These are phyloP conservation scores for Vulpes lagopus DNA, from an alignment of 2,113 vertebrate genomes.

Conservation along the genomic window DNA sequence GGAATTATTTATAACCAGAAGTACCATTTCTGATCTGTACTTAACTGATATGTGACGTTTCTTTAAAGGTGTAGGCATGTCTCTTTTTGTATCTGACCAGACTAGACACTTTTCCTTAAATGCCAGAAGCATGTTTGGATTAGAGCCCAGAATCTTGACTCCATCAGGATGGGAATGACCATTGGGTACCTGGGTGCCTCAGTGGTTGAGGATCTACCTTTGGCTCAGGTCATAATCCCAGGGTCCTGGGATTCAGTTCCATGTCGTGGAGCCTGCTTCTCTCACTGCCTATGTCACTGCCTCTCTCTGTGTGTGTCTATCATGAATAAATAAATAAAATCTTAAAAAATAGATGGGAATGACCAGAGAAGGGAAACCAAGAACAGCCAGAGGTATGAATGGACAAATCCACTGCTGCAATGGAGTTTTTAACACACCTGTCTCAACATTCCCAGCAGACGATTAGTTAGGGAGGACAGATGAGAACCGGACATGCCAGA, in stretches of 20 bases:
- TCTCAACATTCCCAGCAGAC: neutral
- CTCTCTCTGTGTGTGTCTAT: too few relatives aligned
- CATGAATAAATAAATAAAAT: too few relatives aligned
- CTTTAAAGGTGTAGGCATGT: neutral
- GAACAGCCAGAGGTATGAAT: neutral
- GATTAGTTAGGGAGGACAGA: neutral
- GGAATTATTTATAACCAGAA: constrained; percentile 27
- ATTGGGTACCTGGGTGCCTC: neutral
- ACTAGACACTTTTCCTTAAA: neutral
- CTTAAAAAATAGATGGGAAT: neutral
- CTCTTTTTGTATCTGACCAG: neutral
- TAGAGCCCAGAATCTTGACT: neutral
- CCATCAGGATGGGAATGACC: neutral
- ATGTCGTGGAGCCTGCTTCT: too few relatives aligned
- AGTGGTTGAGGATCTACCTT: too few relatives aligned
- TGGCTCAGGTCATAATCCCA: too few relatives aligned
- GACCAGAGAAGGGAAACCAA: neutral
- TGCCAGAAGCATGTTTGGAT: neutral
- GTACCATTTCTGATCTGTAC: constrained; percentile 2
- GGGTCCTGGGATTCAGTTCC: too few relatives aligned
- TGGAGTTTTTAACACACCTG: neutral
- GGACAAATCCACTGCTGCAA: neutral
- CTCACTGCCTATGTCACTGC: too few relatives aligned
- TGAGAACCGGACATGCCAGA: neutral
- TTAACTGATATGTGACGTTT: neutral